These are phyloP conservation scores for Anoplopoma fimbria DNA, from an alignment of 2,113 vertebrate species.

Conservation along the genomic window DNA sequence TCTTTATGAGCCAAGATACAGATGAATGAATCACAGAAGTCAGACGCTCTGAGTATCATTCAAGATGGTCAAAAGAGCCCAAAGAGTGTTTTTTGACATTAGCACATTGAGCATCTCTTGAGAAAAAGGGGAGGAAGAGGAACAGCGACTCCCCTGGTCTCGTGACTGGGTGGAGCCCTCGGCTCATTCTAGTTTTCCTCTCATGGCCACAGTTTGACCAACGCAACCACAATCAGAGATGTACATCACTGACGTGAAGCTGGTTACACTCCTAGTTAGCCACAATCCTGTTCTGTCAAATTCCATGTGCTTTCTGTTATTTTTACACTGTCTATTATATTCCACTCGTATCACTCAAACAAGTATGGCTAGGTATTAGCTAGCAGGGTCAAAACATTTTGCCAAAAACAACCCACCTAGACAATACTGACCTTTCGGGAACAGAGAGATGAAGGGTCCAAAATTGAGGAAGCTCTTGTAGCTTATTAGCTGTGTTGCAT, in stretches of 20 bases:
- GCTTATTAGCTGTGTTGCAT: neutral
- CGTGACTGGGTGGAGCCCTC: conserved; percentile 59
- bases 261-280: neutral
- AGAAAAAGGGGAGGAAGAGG: conserved; percentile 2
- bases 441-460: neutral
- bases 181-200: conserved; percentile 47
- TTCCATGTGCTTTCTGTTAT: neutral
- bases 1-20: conserved; percentile 8
- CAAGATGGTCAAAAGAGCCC: neutral
- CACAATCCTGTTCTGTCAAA: neutral
- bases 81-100: conserved; percentile 5
- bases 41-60: neutral
- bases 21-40: no score
- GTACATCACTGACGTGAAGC: conserved; percentile 19
- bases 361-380: neutral
- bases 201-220: conserved; percentile 28
- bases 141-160: conserved; percentile 15
- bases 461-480: neutral
- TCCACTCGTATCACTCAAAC: neutral
- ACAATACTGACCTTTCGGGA: neutral
- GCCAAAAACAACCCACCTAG: neutral
- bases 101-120: conserved; percentile 7
- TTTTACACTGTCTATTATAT: neutral
- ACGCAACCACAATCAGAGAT: conserved; percentile 24
- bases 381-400: no score